Conservation (phyloP, 2,113 vertebrate species). For the Ciconia maguari region DNA sequence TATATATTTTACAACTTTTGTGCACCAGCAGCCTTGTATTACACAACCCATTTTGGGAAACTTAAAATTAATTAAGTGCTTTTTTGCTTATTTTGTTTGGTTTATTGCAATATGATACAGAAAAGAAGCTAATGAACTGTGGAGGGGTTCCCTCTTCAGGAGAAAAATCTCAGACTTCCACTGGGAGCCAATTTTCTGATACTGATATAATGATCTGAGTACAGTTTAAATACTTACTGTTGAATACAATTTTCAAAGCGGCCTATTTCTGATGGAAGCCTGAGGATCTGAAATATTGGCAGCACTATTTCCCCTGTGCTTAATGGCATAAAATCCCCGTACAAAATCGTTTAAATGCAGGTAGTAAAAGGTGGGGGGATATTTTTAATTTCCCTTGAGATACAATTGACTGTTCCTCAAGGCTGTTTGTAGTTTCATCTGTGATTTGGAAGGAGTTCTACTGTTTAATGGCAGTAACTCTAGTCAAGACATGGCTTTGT, state of each 20-base stretch:
- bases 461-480: not conserved
- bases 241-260: conserved; percentile 14
- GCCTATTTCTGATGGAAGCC: not conserved
- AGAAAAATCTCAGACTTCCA: not conserved
- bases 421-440: not conserved
- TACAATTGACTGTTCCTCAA: not conserved
- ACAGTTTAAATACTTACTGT: conserved; percentile 8
- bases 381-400: conserved; percentile 40
- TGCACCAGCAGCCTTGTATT: conserved; percentile 6
- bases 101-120: not conserved
- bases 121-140: conserved; percentile 38
- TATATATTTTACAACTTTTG: not conserved
- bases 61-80: not conserved
- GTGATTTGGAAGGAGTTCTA: conserved; percentile 9
- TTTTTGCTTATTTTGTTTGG: not conserved
- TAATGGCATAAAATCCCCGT: not conserved
- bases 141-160: not conserved
- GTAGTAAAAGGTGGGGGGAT: not conserved
- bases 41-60: not conserved
- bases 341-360: not conserved
- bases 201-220: conserved; percentile 30
- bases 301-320: not conserved
- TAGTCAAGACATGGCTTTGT: not conserved
- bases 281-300: not conserved
- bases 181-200: not conserved